A percentile compares a stretch with the other conserved stretches of the same genome.
These are phyloP conservation scores for Ivindomyrus marchei DNA, from an alignment of 2,113 vertebrate species.

Conservation along the genomic window DNA sequence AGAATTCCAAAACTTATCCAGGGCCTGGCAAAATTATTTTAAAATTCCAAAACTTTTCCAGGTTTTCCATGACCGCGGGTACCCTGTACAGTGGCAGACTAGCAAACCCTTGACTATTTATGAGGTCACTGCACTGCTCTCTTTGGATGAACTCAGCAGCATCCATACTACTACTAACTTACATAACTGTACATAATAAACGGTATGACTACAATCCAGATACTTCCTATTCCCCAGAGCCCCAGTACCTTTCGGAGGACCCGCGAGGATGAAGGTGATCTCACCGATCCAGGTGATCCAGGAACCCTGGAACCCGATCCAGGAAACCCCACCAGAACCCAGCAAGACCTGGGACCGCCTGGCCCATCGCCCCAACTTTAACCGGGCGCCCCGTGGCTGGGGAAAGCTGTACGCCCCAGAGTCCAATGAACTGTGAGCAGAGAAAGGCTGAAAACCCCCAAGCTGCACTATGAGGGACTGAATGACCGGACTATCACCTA, in stretches of 20 bases:
- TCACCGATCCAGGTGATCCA: constrained; percentile 42
- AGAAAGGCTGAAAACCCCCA: background rate
- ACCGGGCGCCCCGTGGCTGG: constrained; percentile 69
- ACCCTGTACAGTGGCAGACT: background rate
- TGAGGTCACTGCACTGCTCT: too few species aligned
- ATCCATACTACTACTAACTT: background rate
- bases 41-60: too few species aligned
- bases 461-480: background rate
- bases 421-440: constrained; percentile 59
- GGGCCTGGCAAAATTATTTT: too few species aligned
- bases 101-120: background rate
- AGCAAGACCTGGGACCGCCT: constrained; percentile 59
- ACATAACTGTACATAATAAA: background rate
- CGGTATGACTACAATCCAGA: background rate
- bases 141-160: background rate
- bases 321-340: constrained; percentile 51
- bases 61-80: too few species aligned
- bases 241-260: constrained; percentile 72
- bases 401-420: constrained; percentile 53
- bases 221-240: constrained; percentile 57
- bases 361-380: constrained; percentile 67
- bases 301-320: background rate
- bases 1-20: too few species aligned
- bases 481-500: background rate
- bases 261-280: constrained; percentile 48